Evolutionary conservation across 2,797 vertebrate species (phyloP).

Genomic region (Crenichthys baileyi): DNA sequence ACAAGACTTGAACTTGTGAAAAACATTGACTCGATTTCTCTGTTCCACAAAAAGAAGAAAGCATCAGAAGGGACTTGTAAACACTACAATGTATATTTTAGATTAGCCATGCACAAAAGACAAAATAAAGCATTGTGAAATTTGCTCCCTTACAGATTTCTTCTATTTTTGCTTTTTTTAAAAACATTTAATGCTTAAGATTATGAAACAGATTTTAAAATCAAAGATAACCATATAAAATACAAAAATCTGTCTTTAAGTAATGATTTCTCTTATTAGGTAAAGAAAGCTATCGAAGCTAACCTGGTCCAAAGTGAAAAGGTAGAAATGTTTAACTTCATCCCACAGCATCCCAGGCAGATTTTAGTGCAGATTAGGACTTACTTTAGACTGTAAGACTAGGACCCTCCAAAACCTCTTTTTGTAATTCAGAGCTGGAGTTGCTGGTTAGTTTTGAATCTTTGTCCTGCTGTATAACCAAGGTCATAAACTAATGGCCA

Average conservation of each 20-base stretch:
- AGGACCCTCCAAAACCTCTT: no score
- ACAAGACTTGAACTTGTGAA: slow-evolving; percentile 76
- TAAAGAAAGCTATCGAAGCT: no score
- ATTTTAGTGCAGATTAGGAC: no score
- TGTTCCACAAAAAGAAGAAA: slow-evolving; percentile 40
- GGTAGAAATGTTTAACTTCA: no score
- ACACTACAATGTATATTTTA: background rate
- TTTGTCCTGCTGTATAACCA: no score
- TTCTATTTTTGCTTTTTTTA: background rate
- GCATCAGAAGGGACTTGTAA: background rate
- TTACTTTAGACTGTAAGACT: no score
- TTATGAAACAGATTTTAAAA: background rate
- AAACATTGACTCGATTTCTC: slow-evolving; percentile 68
- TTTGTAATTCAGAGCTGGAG: no score
- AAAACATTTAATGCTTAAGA: background rate
- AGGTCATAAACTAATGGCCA: no score
- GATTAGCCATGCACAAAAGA: background rate
- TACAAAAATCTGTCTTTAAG: background rate
- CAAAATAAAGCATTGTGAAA: background rate
- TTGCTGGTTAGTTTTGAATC: no score
- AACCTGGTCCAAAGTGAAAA: no score
- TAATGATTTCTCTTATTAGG: background rate
- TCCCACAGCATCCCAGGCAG: no score
- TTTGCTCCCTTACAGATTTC: background rate
- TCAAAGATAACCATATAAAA: background rate